Conservation (phyloP, 2,888 invertebrate genomes). For the Drosophila diplacantha region DNA sequence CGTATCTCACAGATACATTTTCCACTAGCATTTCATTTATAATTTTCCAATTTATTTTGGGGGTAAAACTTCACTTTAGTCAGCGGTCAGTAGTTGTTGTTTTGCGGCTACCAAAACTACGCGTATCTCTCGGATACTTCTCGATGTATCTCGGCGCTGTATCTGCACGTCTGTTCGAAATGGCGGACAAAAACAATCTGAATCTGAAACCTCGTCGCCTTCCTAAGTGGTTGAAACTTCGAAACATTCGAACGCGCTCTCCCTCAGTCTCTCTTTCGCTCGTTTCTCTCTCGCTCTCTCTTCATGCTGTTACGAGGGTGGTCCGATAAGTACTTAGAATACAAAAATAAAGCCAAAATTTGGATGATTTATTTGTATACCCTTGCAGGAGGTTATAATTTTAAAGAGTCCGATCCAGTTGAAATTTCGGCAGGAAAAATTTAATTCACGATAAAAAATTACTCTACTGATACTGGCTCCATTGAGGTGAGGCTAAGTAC, state of each 20-base stretch:
- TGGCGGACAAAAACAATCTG: conserved; percentile 41
- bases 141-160: conserved; percentile 18
- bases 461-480: too few relatives aligned
- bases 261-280: not conserved
- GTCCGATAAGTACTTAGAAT: too few relatives aligned
- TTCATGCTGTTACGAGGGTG: conserved; percentile 8
- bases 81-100: conserved; percentile 41
- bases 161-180: conserved; percentile 25
- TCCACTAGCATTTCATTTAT: conserved; percentile 8
- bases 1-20: conserved; percentile 32
- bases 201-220: conserved; percentile 1
- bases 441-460: too few relatives aligned
- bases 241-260: not conserved
- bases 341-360: too few relatives aligned
- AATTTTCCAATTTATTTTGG: conserved; percentile 4
- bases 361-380: too few relatives aligned
- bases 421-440: too few relatives aligned
- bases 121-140: conserved; percentile 56
- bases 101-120: conserved; percentile 33
- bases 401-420: too few relatives aligned
- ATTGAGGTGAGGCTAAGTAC: too few relatives aligned
- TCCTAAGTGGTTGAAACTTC: conserved; percentile 18
- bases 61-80: conserved; percentile 41
- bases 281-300: not conserved
- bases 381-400: too few relatives aligned